Evolutionary conservation across 2,113 vertebrate species (phyloP).

Genomic region (Apaloderma vittatum): DNA sequence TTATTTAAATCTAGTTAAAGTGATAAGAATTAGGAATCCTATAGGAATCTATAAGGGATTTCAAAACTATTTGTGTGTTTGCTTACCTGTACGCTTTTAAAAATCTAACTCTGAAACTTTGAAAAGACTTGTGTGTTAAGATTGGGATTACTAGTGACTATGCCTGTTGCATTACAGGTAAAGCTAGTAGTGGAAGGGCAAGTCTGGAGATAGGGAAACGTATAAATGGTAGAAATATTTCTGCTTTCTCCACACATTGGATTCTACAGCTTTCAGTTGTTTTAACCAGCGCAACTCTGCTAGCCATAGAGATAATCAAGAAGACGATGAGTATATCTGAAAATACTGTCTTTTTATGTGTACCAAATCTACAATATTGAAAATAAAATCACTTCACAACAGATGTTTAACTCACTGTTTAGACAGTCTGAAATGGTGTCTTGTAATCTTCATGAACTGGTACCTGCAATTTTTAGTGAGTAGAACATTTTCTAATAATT

Average conservation of each 20-base stretch:
- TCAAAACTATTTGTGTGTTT: background rate
- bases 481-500: background rate
- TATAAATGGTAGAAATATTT: background rate
- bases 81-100: background rate
- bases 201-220: background rate
- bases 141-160: background rate
- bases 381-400: background rate
- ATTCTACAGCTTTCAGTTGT: background rate
- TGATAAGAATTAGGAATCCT: background rate
- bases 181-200: background rate
- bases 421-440: background rate
- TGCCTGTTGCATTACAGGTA: rapidly evolving
- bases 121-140: background rate
- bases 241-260: background rate
- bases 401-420: background rate
- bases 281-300: background rate
- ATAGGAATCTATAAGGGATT: background rate
- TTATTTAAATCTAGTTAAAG: constrained; percentile 1
- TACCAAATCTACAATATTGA: background rate
- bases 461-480: background rate
- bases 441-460: background rate
- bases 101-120: background rate
- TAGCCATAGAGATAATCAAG: background rate
- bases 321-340: background rate
- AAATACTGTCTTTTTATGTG: background rate